Percentiles rank a stretch among this genome's conserved stretches.
phyloP scores from a whole-genome alignment of 2,888 invertebrate genomes.

The Hydroisotoma schaefferi region DNA sequence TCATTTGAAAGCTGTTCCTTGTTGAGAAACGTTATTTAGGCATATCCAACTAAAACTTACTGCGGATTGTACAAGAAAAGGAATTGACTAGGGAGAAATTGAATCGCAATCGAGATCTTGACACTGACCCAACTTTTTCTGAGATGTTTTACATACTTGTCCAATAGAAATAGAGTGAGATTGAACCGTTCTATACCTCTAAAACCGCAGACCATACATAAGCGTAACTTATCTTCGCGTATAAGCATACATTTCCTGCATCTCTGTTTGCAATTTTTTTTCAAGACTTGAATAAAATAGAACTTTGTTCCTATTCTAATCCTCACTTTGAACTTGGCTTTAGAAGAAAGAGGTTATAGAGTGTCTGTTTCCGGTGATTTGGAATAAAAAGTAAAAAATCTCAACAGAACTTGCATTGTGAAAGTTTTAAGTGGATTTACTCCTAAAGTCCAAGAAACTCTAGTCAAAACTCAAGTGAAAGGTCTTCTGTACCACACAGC shows the following conservation, averaged over 20 bases:
- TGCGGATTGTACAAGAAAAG: no score
- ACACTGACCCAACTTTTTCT: constrained; percentile 12
- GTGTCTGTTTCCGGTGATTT: no score
- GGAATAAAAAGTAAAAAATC: no score
- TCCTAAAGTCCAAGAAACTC: no score
- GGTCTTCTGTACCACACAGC: not conserved
- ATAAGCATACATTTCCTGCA: no score
- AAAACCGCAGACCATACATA: not conserved
- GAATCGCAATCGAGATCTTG: constrained; percentile 11
- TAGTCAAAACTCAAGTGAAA: not conserved
- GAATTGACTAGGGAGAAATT: not conserved
- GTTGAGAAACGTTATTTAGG: no score
- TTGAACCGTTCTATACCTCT: no score
- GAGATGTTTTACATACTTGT: not conserved
- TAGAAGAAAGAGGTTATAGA: no score
- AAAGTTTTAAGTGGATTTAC: not conserved
- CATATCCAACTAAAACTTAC: no score
- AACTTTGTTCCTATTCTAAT: not conserved
- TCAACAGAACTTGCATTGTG: not conserved
- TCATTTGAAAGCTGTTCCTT: not conserved
- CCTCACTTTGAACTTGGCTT: not conserved
- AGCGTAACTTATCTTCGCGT: no score
- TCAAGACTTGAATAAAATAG: not conserved
- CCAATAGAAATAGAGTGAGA: not conserved
- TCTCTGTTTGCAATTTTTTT: not conserved